Base-by-base conservation (phyloP, 2,797 vertebrate genomes). In the Kryptopterus vitreolus region DNA sequence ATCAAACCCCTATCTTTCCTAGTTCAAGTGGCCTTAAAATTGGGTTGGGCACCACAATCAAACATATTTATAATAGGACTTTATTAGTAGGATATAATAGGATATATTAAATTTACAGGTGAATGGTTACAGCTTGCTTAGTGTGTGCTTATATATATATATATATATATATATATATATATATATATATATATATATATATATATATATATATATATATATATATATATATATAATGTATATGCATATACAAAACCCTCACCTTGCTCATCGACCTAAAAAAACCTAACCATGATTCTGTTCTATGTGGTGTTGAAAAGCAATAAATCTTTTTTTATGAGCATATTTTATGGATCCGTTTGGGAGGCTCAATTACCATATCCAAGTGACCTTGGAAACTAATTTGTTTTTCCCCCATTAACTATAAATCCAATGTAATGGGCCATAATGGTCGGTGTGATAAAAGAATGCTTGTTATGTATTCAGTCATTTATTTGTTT, bases 331-430 rank as follows among this genome's bases (percentile, higher is more conserved):
- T 89, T 89, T 65, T 93, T 94, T 92, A 90, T 92, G 89, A 89
- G 89, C 87, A 86, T 88, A 85, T 87, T 91, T 93, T 92, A 93
- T 93, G 90, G 87, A 92, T 93, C 92, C 89, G 82, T 81, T 58
- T 88, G 89, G 91, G 92, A 69, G 78, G 81, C 89, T 94, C 92
- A 86, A 93, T 95, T 92, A 86, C 80, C 76, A 61, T 86, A 84
- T 92, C 90, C 87, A 88, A 88, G 63, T 92, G 92, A 96, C 95
- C 94, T 96, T 95, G 93, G 90, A 91, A 92, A 89, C 90, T 93
- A 91, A 93, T 94, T 92, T 92, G 87, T 90, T 93, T 92, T 89
- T 83, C 88, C 86, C 85, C 79, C 50, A 76, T 92, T 92, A 91
- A 92, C 89, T 85, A 89, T 87, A 86, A 86, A 89, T 89, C 83